phyloP scores from a whole-genome alignment of 2,888 invertebrate genomes.

The Euproctis similis region DNA sequence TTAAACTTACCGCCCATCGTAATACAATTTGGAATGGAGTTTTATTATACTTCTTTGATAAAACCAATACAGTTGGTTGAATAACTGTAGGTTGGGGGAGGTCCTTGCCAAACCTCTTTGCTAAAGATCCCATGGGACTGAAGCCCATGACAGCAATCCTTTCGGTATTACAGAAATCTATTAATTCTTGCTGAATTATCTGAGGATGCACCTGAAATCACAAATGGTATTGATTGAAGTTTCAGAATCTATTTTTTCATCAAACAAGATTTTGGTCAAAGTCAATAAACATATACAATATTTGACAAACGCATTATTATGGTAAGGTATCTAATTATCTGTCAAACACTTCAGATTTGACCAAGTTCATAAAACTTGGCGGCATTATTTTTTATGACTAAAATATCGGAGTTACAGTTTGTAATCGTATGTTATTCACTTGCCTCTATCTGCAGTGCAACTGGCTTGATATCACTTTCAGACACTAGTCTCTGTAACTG shows the following conservation, averaged over 20 bases:
- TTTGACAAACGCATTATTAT: too few relatives aligned
- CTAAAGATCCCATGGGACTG: slow-evolving; percentile 79
- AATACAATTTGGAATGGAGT: slow-evolving; percentile 78
- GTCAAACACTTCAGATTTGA: too few relatives aligned
- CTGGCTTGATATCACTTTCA: slow-evolving; percentile 73
- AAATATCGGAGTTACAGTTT: too few relatives aligned
- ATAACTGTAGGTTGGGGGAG: slow-evolving; percentile 66
- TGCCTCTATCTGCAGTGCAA: slow-evolving; percentile 75
- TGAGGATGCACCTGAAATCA: slow-evolving; percentile 72
- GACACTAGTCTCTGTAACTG: slow-evolving; percentile 79
- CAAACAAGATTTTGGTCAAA: too few relatives aligned
- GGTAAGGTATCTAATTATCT: too few relatives aligned
- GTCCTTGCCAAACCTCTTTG: slow-evolving; percentile 51
- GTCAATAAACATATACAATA: too few relatives aligned
- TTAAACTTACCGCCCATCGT: slow-evolving; percentile 77
- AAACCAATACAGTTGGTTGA: slow-evolving; percentile 66
- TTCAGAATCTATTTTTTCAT: too few relatives aligned
- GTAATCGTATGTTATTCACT: too few relatives aligned
- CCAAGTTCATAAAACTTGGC: too few relatives aligned
- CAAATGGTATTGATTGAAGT: too few relatives aligned
- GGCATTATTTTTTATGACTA: too few relatives aligned
- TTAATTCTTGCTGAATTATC: slow-evolving; percentile 78
- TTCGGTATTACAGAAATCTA: slow-evolving; percentile 75
- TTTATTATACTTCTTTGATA: slow-evolving; percentile 79
- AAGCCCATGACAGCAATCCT: slow-evolving; percentile 79